phyloP scores from a whole-genome alignment of 2,888 invertebrate species.

The Cremastinae sp. region DNA sequence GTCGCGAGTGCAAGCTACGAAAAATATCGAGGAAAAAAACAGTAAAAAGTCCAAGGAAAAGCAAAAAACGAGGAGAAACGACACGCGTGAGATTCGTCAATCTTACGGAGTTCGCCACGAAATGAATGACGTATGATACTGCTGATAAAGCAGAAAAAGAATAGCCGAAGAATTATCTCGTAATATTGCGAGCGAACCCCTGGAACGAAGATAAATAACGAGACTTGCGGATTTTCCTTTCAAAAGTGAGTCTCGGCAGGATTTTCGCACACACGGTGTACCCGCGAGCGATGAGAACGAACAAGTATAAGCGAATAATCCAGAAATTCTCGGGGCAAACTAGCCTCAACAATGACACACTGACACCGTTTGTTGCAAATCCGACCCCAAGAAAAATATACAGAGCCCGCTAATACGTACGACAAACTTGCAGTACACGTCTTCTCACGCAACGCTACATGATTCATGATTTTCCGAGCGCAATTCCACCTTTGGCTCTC shows the following conservation, averaged over 20 bases:
- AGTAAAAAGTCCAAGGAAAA: neutral
- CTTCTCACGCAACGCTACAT: no score
- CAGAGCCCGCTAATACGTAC: no score
- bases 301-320: slow-evolving; percentile 53
- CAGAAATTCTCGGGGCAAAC: slow-evolving; percentile 46
- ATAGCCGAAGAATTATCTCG: slow-evolving; percentile 8
- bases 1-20: slow-evolving; percentile 33
- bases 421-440: no score
- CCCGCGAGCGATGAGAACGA: slow-evolving; percentile 1
- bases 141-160: neutral
- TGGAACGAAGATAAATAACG: slow-evolving; percentile 15
- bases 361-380: slow-evolving; percentile 72
- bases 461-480: no score
- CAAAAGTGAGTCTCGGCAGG: slow-evolving; percentile 29
- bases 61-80: neutral
- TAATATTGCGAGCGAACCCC: slow-evolving; percentile 10
- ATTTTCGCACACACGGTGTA: slow-evolving; percentile 14
- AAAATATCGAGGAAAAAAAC: neutral
- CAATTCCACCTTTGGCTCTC: no score
- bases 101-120: slow-evolving; percentile 1
- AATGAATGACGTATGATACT: neutral
- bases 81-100: slow-evolving; percentile 2
- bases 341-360: slow-evolving; percentile 75
- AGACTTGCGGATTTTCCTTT: slow-evolving; percentile 19
- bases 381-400: no score